Percentiles rank a stretch among this genome's conserved stretches.
Evolutionary conservation across 2,888 invertebrate genomes (phyloP).

Genomic region (Gymnocheta viridis): DNA sequence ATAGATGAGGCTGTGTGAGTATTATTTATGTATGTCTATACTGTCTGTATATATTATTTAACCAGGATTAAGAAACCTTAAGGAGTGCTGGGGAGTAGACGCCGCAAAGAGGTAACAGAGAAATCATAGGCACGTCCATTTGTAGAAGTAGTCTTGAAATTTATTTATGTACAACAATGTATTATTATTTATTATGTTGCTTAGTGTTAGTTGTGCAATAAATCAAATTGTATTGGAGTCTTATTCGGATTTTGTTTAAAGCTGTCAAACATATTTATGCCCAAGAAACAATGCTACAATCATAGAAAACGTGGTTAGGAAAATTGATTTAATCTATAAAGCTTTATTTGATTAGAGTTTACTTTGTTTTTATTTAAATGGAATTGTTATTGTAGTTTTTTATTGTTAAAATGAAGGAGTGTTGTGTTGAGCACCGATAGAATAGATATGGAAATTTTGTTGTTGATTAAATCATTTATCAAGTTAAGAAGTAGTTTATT

Average conservation of each 20-base stretch:
- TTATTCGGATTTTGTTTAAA: neutral
- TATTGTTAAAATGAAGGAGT: conserved; percentile 35
- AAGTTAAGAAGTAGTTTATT: neutral
- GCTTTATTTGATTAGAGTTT: conserved; percentile 3
- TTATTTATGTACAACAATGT: conserved; percentile 52
- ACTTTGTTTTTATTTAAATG: neutral
- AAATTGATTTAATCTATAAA: conserved; percentile 38
- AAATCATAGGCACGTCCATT: conserved; percentile 7
- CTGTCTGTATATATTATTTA: neutral
- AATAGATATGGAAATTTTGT: neutral
- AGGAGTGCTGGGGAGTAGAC: conserved; percentile 31
- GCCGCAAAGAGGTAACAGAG: neutral
- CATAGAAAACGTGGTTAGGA: conserved; percentile 36
- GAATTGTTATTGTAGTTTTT: neutral
- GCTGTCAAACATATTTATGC: conserved; percentile 8
- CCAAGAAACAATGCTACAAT: conserved; percentile 13
- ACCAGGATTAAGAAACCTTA: conserved; percentile 43
- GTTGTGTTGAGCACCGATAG: neutral
- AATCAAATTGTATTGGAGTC: conserved; percentile 40
- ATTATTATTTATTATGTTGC: conserved; percentile 58
- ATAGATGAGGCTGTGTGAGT: neutral
- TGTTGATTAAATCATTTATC: neutral
- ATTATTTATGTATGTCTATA: neutral
- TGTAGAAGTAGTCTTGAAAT: conserved; percentile 3
- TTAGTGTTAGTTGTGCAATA: conserved; percentile 36